phyloP scores from a whole-genome alignment of 1,140 invertebrate species.

The Atta texana region DNA sequence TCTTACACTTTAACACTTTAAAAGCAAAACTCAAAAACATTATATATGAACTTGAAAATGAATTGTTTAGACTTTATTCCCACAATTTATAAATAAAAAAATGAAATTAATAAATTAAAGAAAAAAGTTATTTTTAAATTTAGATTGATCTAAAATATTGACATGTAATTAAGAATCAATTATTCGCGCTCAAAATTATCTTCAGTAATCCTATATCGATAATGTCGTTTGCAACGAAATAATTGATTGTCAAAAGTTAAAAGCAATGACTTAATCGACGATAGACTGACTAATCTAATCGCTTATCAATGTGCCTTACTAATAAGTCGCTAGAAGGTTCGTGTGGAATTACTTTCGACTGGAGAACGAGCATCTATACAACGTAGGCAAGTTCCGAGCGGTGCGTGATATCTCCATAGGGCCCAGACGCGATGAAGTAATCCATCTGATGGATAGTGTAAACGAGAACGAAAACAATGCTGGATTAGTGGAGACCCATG shows the following conservation, averaged over 20 bases:
- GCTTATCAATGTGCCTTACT: conserved; percentile 66
- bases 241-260: conserved; percentile 43
- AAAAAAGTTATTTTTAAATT: not conserved
- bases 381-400: conserved; percentile 97
- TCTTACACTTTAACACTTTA: conserved; percentile 1
- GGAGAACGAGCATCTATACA: conserved; percentile 97
- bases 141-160: not conserved
- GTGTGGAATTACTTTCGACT: conserved; percentile 97
- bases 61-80: not conserved
- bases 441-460: conserved; percentile 60
- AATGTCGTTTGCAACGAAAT: conserved; percentile 16
- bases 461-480: conserved; percentile 36
- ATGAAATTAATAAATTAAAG: not conserved
- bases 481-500: not conserved
- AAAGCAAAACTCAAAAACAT: not conserved
- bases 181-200: not conserved
- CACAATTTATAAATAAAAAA: not conserved
- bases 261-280: conserved; percentile 46
- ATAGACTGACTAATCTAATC: conserved; percentile 37
- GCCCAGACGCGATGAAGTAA: conserved; percentile 87
- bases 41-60: not conserved
- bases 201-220: not conserved
- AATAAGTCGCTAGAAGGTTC: conserved; percentile 87
- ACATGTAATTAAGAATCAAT: not conserved
- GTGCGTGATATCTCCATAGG: conserved; percentile 93